Evolutionary conservation across 1,140 invertebrate species (phyloP), one percentile per base, ranked within the genome.

Genomic region (Temnothorax nylanderi): DNA sequence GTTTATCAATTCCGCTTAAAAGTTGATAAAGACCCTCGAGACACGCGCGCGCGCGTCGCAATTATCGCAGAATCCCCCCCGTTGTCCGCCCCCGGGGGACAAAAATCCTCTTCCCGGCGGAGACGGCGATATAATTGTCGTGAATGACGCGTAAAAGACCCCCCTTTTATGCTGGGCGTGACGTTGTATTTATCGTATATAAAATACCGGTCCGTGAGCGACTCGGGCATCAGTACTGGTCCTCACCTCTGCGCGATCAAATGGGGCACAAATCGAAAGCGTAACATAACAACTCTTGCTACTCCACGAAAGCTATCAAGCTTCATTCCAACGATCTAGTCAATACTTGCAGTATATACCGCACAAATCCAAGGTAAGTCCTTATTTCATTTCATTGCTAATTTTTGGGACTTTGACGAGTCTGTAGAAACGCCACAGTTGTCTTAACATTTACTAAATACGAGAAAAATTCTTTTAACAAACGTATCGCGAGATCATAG

Each of bases 131-230:
- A 74, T 18, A 74, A 85, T 86, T 72, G 51, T 75, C 58, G 58
- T 82, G 65, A 88, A 88, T 90, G 89, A 91, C 89, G 89, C 78
- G 58, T 32, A 49, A 26, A 26, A 78, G n/a, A 56, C 2, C 13
- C 10, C 54, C 26, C 26, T 26, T 26, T 88, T 90, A 91, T 90
- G 89, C 32, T 51, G 13, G 58, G 75, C 56, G 71, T 91, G 88
- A 91, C 90, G 88, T 89, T 41, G 67, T 67, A 72, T 47, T 89
- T 85, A 84, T 87, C 87, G 80, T 93, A 93, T 93, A 93, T 93
- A 93, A 93, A 92, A 87, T 87, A 92, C 85, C 86, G 75, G 56
- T 60, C 18, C 34, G n/a, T 11, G 11, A 26, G 44, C 49, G 60
- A 44, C 4, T 37, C 21, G 16, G 21, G 65, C 80, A 78, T 69